Percentiles rank a stretch among this genome's conserved stretches.
phyloP scores from a whole-genome alignment of 1,140 invertebrate genomes.

The Magallana ariakensis region DNA sequence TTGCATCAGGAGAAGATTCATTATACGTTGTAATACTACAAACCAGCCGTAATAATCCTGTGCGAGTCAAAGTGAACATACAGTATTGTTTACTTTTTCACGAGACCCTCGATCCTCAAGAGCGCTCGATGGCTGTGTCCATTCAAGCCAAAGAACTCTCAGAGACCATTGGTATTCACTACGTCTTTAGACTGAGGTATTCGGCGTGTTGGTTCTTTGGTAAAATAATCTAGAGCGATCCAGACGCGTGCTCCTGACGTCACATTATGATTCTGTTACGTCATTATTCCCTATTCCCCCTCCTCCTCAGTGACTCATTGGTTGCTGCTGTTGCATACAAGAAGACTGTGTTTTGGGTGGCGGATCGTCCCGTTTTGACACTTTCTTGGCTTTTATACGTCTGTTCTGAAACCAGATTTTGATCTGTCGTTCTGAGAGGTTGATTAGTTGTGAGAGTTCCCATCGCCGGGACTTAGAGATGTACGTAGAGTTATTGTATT shows the following conservation, averaged over 20 bases:
- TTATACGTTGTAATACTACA: constrained; percentile 10
- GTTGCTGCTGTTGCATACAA: constrained; percentile 54
- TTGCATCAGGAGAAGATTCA: constrained; percentile 12
- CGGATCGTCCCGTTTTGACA: constrained; percentile 73
- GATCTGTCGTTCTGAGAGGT: constrained; percentile 96
- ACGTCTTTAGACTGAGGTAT: constrained; percentile 23
- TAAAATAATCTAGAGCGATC: constrained; percentile 28
- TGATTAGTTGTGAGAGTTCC: constrained; percentile 94
- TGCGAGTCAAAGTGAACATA: constrained; percentile 2
- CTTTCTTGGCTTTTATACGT: constrained; percentile 94
- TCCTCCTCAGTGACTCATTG: constrained; percentile 62
- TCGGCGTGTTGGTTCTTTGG: constrained; percentile 19
- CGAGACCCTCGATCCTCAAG: neutral
- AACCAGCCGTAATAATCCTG: neutral
- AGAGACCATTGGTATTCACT: neutral
- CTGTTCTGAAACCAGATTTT: constrained; percentile 99
- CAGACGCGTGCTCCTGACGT: neutral
- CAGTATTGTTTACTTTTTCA: neutral
- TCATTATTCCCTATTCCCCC: constrained; percentile 14
- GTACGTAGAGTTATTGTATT: constrained; percentile 98
- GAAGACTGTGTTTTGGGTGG: constrained; percentile 55
- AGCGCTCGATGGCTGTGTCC: neutral
- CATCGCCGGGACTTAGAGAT: constrained; percentile 95
- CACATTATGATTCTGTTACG: neutral
- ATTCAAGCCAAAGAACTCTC: neutral